Evolutionary conservation across 2,888 invertebrate species (phyloP).

Genomic region (Notodonta dromedarius): DNA sequence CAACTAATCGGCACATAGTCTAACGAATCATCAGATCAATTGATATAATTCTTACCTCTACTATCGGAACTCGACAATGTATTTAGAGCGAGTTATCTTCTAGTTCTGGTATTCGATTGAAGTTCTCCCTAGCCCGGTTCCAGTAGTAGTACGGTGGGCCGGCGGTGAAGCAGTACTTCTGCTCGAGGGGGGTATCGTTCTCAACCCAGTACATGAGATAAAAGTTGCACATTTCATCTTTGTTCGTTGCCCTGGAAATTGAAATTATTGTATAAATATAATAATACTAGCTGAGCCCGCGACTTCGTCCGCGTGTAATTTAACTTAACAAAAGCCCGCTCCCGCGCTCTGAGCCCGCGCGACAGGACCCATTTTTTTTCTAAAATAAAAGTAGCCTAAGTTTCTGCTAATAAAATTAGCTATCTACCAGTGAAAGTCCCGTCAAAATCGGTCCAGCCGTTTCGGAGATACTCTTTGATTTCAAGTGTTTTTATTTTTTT

Average conservation of each 20-base stretch:
- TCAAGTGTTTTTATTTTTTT: no score
- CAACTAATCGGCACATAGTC: neutral
- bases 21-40: constrained; percentile 6
- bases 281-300: no score
- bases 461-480: no score
- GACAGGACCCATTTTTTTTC: no score
- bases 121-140: constrained; percentile 85
- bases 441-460: no score
- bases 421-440: no score
- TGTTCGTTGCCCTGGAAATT: constrained; percentile 88
- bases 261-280: no score
- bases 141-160: constrained; percentile 95
- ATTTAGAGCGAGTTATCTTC: constrained; percentile 84
- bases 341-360: no score
- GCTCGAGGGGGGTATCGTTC: constrained; percentile 87
- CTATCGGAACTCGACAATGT: neutral
- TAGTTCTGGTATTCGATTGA: constrained; percentile 90
- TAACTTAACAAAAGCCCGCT: no score
- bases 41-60: neutral
- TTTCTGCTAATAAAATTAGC: no score
- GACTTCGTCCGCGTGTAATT: no score
- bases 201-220: constrained; percentile 97
- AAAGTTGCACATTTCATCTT: constrained; percentile 98
- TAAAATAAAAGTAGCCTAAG: no score
- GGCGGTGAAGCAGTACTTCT: constrained; percentile 92